Evolutionary conservation across 2,113 vertebrate genomes (phyloP), one percentile per base, ranked within the genome.

Genomic region (Peromyscus leucopus): DNA sequence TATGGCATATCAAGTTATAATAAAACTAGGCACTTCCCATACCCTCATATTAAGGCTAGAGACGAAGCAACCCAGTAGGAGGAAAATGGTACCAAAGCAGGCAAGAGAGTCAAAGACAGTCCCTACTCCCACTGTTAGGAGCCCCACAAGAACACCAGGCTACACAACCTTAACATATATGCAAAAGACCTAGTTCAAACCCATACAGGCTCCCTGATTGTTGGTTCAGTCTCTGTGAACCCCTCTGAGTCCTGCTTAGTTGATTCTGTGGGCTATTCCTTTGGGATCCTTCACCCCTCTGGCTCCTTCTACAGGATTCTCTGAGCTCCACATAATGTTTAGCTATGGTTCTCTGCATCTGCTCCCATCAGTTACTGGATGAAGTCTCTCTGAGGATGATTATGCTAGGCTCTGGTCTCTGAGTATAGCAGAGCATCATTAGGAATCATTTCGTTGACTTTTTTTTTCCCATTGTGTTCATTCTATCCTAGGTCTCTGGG

Each of bases 381-480:
- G 67, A 69, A 33, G 2, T 5, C 67, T 69, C 13, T 72, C 33
- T 72, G 69, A 72, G 16, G 36, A 72, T n/a, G 36, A n/a, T 19
- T n/a, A n/a, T 7, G 33, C 16, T 8, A 8, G 0, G n/a, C 69
- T 72, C 17, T 17, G 1, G 16, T n/a, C 69, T n/a, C 7, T n/a
- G 69, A n/a, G 36, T 71, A 71, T n/a, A 19, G 36, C 15, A 71
- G 36, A n/a, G 69, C 8, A n/a, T 19, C 36, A n/a, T 71, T 71
- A 72, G 69, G 36, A 21, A 72, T 72, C 69, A n/a, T 72, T 36
- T 72, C 16, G 6, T 19, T 72, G 69, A 9, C 65, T 46, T 46
- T 46, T 46, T 46, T 46, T 46, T 46, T n/a, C 36, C 17, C 2
- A 16, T n/a, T 72, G 16, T n/a, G 17, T n/a, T 72, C 36, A 15